Percentiles rank a stretch among this genome's conserved stretches.
Conservation (phyloP, 2,113 vertebrate genomes). For the Trogon surrucura region DNA sequence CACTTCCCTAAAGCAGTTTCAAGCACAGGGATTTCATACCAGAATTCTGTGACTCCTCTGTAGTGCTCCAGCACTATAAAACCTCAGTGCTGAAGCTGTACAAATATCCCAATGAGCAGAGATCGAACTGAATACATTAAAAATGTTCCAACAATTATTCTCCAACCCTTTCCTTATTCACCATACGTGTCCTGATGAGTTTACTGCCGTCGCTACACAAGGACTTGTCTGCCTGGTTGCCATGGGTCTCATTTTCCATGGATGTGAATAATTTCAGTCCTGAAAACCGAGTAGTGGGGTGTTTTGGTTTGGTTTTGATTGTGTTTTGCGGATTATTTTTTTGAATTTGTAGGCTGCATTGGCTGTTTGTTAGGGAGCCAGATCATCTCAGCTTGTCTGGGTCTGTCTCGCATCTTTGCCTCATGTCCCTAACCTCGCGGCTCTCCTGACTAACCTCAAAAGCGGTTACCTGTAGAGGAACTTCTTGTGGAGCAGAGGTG, state of each 20-base stretch:
- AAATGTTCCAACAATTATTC: slow-evolving; percentile 14
- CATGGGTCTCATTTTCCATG: neutral
- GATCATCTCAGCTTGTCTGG: neutral
- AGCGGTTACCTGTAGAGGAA: neutral
- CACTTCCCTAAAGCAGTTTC: neutral
- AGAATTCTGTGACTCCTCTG: neutral
- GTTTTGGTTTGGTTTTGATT: neutral
- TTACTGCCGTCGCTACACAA: slow-evolving; percentile 24
- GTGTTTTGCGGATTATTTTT: neutral
- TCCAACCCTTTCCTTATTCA: neutral
- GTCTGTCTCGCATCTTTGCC: neutral
- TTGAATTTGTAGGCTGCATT: neutral
- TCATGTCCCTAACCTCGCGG: neutral
- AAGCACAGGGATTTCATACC: neutral
- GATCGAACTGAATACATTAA: neutral
- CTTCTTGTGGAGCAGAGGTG: too few species aligned
- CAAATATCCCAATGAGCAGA: slow-evolving; percentile 47
- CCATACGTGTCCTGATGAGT: neutral
- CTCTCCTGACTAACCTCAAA: neutral
- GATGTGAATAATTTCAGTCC: neutral
- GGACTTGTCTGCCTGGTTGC: neutral
- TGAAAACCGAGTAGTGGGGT: neutral
- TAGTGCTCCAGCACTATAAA: neutral
- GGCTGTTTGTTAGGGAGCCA: neutral
- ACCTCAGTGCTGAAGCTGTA: neutral